phyloP scores from a whole-genome alignment of 2,888 invertebrate species.

The Sminthurinus aureus region DNA sequence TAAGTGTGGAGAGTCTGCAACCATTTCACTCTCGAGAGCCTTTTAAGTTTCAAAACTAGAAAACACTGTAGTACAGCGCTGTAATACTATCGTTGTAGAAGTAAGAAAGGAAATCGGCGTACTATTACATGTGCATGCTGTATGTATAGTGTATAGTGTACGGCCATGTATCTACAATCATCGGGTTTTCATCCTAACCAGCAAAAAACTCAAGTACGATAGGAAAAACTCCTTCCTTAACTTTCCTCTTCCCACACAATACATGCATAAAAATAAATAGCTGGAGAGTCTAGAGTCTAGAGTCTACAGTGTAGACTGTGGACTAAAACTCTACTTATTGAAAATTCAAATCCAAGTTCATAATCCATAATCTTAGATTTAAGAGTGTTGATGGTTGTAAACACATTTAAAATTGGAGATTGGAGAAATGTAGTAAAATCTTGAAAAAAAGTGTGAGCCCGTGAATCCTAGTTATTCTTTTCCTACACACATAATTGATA shows the following conservation, averaged over 20 bases:
- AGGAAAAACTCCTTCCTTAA: slow-evolving; percentile 10
- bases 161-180: too few relatives aligned
- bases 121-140: background rate
- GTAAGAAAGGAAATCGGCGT: background rate
- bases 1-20: slow-evolving; percentile 27
- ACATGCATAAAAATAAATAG: background rate
- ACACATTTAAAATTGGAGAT: background rate
- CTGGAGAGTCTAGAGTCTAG: too few relatives aligned
- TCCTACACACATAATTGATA: background rate
- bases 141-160: too few relatives aligned
- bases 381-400: slow-evolving; percentile 1
- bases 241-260: slow-evolving; percentile 24
- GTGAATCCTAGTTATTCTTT: background rate
- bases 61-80: background rate
- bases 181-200: background rate
- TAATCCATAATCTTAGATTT: background rate
- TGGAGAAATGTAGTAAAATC: background rate
- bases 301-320: background rate
- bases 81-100: background rate
- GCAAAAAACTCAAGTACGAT: background rate
- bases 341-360: background rate
- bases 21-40: slow-evolving; percentile 23
- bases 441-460: slow-evolving; percentile 2
- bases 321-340: background rate
- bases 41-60: background rate